Evolutionary conservation across 2,888 invertebrate genomes (phyloP), one percentile per base, ranked within the genome.

Genomic region (Cerastis rubricosa): DNA sequence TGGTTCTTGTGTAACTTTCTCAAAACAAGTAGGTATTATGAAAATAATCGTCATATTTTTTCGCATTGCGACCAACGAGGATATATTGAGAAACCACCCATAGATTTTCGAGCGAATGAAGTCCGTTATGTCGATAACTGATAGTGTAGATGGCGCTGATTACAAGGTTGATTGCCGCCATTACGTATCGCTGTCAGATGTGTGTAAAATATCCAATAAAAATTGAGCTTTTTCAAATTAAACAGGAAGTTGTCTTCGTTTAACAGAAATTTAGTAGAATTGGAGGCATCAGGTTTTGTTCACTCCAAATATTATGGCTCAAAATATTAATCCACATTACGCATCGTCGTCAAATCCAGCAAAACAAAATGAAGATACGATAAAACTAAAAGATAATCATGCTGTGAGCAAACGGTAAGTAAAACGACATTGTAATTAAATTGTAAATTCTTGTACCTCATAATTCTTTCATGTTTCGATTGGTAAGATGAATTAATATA

Each of bases 321-420:
- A 98, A 97, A 98, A 98, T 96, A 98, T 98, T 89, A 98, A 98
- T 96, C 98, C 98, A 87, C 98, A 98, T 92, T 97, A 97, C 92
- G 97, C 98, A 85, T 97, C 97, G 85, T 97, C 98, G 89, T 97
- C 98, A 83, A 97, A 98, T 93, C 97, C 97, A 86, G 97, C 97
- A 85, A 98, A 98, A 97, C 98, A 98, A 89, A 98, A 97, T 93
- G 98, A 98, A 93, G 98, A 98, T 92, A 98, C 98, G 88, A 98
- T 98, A 92, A 98, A 97, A 94, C 92, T 97, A 89, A 97, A 97
- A 95, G 98, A 99, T 95, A 98, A 98, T 97, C 98, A 99, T 95
- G 98, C 98, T 93, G 98, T 98, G 89, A 98, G 98, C 96, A 99
- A 98, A 98, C 98, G 98, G 98, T 98, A 96, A 96, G 97, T 94